These are phyloP conservation scores for Aleiodes alternator DNA, from an alignment of 2,888 invertebrate species.

Conservation along the genomic window DNA sequence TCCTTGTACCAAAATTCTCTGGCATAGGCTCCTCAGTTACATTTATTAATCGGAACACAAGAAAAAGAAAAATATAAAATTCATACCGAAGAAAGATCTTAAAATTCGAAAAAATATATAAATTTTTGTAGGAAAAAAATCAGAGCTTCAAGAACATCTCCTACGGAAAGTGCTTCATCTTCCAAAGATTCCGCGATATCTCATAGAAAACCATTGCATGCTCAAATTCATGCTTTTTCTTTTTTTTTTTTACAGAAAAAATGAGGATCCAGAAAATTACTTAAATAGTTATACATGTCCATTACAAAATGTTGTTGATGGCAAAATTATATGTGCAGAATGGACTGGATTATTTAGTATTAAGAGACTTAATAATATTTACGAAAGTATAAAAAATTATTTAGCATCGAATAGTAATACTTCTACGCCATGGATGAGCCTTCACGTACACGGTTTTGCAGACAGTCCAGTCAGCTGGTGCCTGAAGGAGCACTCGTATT, in stretches of 20 bases:
- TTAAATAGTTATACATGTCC: constrained; percentile 74
- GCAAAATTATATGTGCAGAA: constrained; percentile 73
- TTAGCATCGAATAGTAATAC: constrained; percentile 16
- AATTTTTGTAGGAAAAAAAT: too few species aligned
- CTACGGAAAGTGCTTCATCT: too few species aligned
- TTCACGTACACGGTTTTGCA: constrained; percentile 79
- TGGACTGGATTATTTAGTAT: constrained; percentile 77
- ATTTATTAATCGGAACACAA: too few species aligned
- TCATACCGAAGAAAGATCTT: too few species aligned
- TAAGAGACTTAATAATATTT: constrained; percentile 71
- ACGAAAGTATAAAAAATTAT: constrained; percentile 48
- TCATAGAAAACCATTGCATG: too few species aligned
- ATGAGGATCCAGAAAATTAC: constrained; percentile 67
- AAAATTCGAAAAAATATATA: too few species aligned
- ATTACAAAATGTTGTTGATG: constrained; percentile 66
- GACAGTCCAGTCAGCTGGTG: constrained; percentile 77
- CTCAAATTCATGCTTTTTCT: neutral
- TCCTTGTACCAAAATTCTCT: too few species aligned
- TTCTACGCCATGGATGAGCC: constrained; percentile 75
- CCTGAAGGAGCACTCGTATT: constrained; percentile 75
- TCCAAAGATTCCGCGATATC: too few species aligned
- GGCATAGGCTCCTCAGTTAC: too few species aligned
- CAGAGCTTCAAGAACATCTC: too few species aligned
- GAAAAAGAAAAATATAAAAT: too few species aligned
- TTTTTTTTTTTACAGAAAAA: constrained; percentile 58